A percentile compares a stretch with the other conserved stretches of the same genome.
Conservation (phyloP, 2,113 vertebrate species). For the Petroica traversi region DNA sequence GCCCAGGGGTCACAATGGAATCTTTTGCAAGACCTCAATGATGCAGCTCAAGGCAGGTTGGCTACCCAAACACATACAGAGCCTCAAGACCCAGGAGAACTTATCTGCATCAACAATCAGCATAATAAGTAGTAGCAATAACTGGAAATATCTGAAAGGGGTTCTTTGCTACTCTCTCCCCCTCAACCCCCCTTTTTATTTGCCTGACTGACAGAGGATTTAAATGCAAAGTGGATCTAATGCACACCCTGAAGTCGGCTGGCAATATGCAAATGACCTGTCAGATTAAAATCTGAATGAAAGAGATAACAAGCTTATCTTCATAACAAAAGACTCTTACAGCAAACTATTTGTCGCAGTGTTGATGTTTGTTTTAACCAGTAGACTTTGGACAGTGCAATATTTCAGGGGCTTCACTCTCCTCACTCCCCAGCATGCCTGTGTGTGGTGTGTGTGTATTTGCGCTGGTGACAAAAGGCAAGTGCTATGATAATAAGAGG, state of each 20-base stretch:
- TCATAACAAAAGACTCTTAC: slow-evolving; percentile 80
- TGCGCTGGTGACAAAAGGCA: slow-evolving; percentile 60
- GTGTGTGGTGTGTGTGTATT: not conserved
- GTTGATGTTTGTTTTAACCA: slow-evolving; percentile 81
- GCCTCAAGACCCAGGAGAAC: not conserved
- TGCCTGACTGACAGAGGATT: slow-evolving; percentile 66
- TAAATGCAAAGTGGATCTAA: slow-evolving; percentile 72
- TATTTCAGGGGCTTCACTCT: slow-evolving; percentile 48
- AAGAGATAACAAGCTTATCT: slow-evolving; percentile 80
- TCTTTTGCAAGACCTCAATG: not conserved
- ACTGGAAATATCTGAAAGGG: slow-evolving; percentile 34
- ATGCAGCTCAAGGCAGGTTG: not conserved
- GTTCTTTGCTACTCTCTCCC: not conserved
- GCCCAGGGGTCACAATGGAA: not conserved
- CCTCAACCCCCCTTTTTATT: not conserved
- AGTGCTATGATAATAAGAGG: not conserved
- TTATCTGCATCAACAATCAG: not conserved
- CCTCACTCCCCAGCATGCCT: not conserved
- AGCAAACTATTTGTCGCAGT: slow-evolving; percentile 68
- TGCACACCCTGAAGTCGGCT: slow-evolving; percentile 76
- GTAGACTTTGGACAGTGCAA: slow-evolving; percentile 61
- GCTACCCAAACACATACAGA: not conserved
- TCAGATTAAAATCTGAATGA: slow-evolving; percentile 80
- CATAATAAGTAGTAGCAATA: not conserved
- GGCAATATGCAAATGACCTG: slow-evolving; percentile 72